A percentile compares a stretch with the other conserved stretches of the same genome.
These are phyloP conservation scores for Beroe forskalii DNA, from an alignment of 37 sponge, comb jelly and placozoan genomes.

Conservation along the genomic window DNA sequence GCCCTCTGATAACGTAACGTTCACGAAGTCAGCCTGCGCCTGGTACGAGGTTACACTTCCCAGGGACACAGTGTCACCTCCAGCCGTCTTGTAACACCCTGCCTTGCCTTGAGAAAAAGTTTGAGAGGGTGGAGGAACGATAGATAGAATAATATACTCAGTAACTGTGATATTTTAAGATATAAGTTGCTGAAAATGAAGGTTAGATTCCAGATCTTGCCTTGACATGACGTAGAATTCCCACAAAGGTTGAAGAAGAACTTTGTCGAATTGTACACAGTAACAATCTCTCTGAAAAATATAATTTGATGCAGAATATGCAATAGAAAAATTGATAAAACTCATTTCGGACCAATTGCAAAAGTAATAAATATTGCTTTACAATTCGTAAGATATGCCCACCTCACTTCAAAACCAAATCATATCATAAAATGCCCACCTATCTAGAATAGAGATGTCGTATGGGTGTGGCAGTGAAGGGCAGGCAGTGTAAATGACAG, in stretches of 20 bases:
- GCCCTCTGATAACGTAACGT: not conserved
- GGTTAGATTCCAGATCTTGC: no score
- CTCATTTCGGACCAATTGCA: no score
- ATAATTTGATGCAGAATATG: not conserved
- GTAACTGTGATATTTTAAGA: no score
- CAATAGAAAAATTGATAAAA: no score
- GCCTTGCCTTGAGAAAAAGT: not conserved
- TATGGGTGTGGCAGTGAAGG: not conserved
- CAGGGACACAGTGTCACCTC: not conserved
- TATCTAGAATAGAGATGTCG: not conserved
- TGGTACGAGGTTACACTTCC: not conserved
- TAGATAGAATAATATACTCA: no score
- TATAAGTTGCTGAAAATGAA: no score
- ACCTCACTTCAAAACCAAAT: no score
- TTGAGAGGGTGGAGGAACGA: no score
- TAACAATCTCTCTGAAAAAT: constrained; percentile 19
- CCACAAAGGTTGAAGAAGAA: constrained; percentile 15
- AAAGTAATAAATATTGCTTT: no score
- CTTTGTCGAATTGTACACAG: not conserved
- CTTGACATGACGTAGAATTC: not conserved
- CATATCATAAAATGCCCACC: no score
- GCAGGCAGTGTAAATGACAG: not conserved
- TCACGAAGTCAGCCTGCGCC: not conserved
- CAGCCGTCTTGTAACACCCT: not conserved
- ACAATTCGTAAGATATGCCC: no score